phyloP scores from a whole-genome alignment of 2,113 vertebrate genomes.

The Montifringilla adamsi region DNA sequence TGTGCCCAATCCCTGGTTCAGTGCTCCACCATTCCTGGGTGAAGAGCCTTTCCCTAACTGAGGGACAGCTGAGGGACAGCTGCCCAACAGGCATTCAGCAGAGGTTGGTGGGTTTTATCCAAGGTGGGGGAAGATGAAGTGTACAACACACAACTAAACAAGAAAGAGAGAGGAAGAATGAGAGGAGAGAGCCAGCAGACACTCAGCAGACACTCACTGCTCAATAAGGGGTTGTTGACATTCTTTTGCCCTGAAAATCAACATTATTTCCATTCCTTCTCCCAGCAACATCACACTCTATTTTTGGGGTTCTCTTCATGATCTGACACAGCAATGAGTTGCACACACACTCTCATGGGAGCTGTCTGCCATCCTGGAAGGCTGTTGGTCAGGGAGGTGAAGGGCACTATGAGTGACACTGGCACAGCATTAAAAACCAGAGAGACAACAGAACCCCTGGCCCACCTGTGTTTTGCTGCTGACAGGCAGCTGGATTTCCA shows the following conservation, averaged over 20 bases:
- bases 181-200: background rate
- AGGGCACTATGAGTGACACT: background rate
- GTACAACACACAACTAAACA: background rate
- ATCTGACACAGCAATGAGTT: background rate
- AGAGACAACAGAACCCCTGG: background rate
- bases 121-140: background rate
- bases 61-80: background rate
- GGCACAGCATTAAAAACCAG: background rate
- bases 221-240: background rate
- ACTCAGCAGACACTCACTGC: background rate
- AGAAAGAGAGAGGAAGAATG: background rate
- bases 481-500: background rate
- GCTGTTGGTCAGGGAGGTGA: background rate
- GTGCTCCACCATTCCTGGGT: background rate
- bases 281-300: no score
- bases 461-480: background rate
- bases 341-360: rapidly evolving
- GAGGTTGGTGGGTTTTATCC: background rate
- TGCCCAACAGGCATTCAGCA: background rate
- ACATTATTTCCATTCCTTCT: background rate
- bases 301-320: background rate
- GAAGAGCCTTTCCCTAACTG: background rate
- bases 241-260: background rate
- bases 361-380: background rate
- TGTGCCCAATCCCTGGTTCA: background rate